A percentile compares a stretch with the other conserved stretches of the same genome.
Conservation (phyloP, 2,888 invertebrate genomes). For the Stenodera caucasica region DNA sequence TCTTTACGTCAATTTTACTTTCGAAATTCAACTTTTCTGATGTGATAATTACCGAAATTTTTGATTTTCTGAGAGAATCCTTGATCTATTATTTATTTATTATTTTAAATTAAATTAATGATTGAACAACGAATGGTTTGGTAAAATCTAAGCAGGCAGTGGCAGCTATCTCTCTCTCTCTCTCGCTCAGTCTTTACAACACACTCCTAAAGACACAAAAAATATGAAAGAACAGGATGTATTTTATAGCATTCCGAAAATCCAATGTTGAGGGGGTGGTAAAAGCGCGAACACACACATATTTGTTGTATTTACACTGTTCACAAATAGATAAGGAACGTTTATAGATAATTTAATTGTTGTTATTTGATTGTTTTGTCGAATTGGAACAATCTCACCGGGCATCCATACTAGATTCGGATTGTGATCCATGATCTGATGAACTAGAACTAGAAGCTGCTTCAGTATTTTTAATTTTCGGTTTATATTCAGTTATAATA, state of each 20-base stretch:
- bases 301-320: not conserved
- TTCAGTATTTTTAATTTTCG: conserved; percentile 61
- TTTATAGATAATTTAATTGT: not conserved
- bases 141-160: conserved; percentile 22
- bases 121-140: conserved; percentile 19
- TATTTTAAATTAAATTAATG: not conserved
- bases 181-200: not conserved
- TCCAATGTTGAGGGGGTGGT: conserved; percentile 16
- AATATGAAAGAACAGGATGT: not conserved
- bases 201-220: not conserved
- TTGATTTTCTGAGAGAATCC: not conserved
- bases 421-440: conserved; percentile 55
- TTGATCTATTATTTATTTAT: not conserved
- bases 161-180: conserved; percentile 12
- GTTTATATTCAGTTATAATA: conserved; percentile 94
- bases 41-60: not conserved
- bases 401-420: conserved; percentile 57
- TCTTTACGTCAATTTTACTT: conserved; percentile 16
- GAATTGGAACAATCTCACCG: conserved; percentile 43
- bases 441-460: conserved; percentile 52
- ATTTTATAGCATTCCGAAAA: conserved; percentile 8
- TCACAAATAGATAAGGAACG: conserved; percentile 1
- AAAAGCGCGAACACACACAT: not conserved
- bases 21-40: not conserved
- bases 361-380: not conserved